phyloP scores from a whole-genome alignment of 1,140 invertebrate species.

The Heliconius himera region DNA sequence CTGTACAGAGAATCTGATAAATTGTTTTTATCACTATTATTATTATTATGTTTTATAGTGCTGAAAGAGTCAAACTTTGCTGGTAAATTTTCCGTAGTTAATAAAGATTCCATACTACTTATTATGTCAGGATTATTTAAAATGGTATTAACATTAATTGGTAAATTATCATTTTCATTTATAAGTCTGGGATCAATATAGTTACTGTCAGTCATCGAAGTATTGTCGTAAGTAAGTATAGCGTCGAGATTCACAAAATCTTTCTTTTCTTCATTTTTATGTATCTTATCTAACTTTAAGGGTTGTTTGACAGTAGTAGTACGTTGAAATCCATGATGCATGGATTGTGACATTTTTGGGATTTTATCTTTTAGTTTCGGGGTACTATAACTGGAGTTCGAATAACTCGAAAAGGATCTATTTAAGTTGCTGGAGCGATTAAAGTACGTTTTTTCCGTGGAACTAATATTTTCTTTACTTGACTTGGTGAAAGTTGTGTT shows the following conservation, averaged over 20 bases:
- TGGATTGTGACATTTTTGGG: slow-evolving; percentile 73
- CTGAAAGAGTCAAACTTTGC: slow-evolving; percentile 75
- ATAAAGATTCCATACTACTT: slow-evolving; percentile 76
- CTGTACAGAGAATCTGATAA: slow-evolving; percentile 42
- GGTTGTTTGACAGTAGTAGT: slow-evolving; percentile 60
- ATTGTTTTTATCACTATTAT: slow-evolving; percentile 50
- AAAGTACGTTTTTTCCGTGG: slow-evolving; percentile 64
- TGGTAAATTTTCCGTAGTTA: slow-evolving; percentile 75
- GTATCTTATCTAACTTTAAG: slow-evolving; percentile 75
- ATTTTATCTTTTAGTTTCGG: slow-evolving; percentile 78
- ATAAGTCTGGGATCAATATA: slow-evolving; percentile 77
- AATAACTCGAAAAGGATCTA: slow-evolving; percentile 75
- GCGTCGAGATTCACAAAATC: slow-evolving; percentile 71
- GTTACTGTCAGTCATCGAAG: slow-evolving; percentile 75
- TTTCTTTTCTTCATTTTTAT: slow-evolving; percentile 67
- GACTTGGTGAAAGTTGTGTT: slow-evolving; percentile 78
- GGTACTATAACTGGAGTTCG: slow-evolving; percentile 68
- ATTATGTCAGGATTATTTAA: slow-evolving; percentile 77
- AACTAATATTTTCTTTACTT: slow-evolving; percentile 75
- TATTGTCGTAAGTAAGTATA: slow-evolving; percentile 68
- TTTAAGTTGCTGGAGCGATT: slow-evolving; percentile 67
- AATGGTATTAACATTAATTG: slow-evolving; percentile 76
- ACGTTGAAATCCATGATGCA: slow-evolving; percentile 77
- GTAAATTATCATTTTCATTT: slow-evolving; percentile 78
- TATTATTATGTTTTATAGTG: slow-evolving; percentile 37